phyloP scores from a whole-genome alignment of 2,888 invertebrate genomes.

The Lucinisca nassula region DNA sequence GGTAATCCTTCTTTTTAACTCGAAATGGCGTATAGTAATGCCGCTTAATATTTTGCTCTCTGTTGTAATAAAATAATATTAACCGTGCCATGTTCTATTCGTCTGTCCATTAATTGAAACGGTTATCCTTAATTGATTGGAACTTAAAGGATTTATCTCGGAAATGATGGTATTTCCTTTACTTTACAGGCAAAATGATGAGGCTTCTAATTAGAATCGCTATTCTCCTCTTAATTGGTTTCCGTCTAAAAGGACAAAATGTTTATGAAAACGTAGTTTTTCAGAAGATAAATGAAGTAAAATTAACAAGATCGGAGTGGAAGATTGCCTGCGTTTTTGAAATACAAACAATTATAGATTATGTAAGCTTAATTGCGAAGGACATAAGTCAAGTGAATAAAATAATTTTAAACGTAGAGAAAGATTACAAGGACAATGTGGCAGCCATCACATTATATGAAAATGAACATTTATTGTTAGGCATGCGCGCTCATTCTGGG shows the following conservation, averaged over 20 bases:
- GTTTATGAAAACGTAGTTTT: background rate
- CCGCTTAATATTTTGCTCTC: background rate
- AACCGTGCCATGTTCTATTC: no score
- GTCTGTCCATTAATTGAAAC: no score
- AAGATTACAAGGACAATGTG: background rate
- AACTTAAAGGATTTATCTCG: no score
- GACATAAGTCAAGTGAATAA: background rate
- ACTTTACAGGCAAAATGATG: background rate
- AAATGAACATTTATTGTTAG: background rate
- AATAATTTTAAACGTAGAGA: background rate
- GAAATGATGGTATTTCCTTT: background rate
- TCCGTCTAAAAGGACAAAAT: background rate
- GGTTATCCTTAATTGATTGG: no score
- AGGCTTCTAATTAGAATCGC: background rate
- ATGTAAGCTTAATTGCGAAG: background rate
- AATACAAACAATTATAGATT: background rate
- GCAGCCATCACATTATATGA: background rate
- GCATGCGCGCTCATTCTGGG: background rate
- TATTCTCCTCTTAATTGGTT: background rate
- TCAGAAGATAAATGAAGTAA: background rate
- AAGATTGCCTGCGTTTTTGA: background rate
- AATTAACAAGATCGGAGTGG: background rate
- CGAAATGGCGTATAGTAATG: background rate
- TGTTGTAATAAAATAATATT: background rate
- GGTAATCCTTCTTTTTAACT: background rate